Conservation (phyloP, 2,113 vertebrate genomes). For the Beaufortia kweichowensis region DNA sequence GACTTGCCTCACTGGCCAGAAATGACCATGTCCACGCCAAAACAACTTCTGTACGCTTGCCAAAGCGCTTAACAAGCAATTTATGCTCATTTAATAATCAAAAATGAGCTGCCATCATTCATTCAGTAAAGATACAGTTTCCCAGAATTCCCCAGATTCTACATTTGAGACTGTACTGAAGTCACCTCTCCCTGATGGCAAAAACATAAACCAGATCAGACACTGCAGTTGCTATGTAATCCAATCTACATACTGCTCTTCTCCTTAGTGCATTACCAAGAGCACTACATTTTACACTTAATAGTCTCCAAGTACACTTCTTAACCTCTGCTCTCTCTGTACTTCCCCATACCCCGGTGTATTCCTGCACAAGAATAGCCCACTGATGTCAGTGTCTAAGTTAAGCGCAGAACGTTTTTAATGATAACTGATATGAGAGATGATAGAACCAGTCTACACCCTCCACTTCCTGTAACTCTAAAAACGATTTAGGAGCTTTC, state of each 20-base stretch:
- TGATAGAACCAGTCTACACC: not conserved
- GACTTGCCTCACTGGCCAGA: slow-evolving; percentile 1
- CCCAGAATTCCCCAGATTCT: slow-evolving; percentile 53
- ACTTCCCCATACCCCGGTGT: not conserved
- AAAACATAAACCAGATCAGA: slow-evolving; percentile 24
- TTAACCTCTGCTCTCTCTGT: slow-evolving; percentile 11
- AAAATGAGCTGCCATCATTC: slow-evolving; percentile 55
- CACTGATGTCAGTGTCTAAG: not conserved
- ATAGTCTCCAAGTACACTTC: slow-evolving; percentile 28
- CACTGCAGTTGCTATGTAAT: slow-evolving; percentile 36
- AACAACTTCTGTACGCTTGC: slow-evolving; percentile 24
- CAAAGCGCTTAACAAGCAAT: slow-evolving; percentile 59
- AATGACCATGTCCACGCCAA: not conserved
- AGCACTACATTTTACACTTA: slow-evolving; percentile 44
- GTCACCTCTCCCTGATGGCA: slow-evolving; percentile 28
- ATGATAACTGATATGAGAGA: slow-evolving; percentile 24
- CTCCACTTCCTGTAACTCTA: slow-evolving; percentile 12
- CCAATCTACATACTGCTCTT: slow-evolving; percentile 31
- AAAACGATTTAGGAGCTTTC: slow-evolving; percentile 5
- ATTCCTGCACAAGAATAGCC: slow-evolving; percentile 4
- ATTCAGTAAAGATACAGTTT: slow-evolving; percentile 46
- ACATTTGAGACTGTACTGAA: slow-evolving; percentile 7
- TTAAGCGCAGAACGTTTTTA: slow-evolving; percentile 5
- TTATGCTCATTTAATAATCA: slow-evolving; percentile 64
- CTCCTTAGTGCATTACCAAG: slow-evolving; percentile 39